phyloP scores from a whole-genome alignment of 2,888 invertebrate species.

The Cerceris ruficornis region DNA sequence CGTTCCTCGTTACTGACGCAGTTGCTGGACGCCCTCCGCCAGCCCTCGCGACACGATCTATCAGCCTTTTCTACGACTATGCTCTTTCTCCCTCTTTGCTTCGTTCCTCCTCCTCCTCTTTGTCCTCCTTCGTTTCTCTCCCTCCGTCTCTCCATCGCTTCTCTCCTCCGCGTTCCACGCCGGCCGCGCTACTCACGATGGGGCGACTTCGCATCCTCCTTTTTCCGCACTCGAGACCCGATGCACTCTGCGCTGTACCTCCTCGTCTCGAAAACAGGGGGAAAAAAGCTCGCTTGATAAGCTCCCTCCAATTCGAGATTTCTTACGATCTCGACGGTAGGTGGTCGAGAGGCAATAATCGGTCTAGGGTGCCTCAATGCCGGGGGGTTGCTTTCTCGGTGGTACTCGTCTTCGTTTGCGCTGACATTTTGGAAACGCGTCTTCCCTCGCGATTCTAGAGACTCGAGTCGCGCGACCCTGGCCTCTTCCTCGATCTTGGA shows the following conservation, averaged over 20 bases:
- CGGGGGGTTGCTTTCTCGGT: background rate
- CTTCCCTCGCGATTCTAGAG: background rate
- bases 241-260: slow-evolving; percentile 28
- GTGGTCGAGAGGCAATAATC: slow-evolving; percentile 36
- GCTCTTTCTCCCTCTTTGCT: slow-evolving; percentile 26
- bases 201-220: slow-evolving; percentile 38
- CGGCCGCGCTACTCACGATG: slow-evolving; percentile 13
- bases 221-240: slow-evolving; percentile 35
- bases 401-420: background rate
- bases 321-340: slow-evolving; percentile 53
- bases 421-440: background rate
- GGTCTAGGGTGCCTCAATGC: slow-evolving; percentile 6
- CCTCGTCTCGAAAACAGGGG: slow-evolving; percentile 17
- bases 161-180: background rate
- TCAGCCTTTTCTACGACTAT: slow-evolving; percentile 70
- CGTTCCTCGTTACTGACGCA: slow-evolving; percentile 77
- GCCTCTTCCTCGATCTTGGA: background rate
- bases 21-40: slow-evolving; percentile 70
- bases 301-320: slow-evolving; percentile 53
- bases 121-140: slow-evolving; percentile 40
- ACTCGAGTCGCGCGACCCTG: background rate
- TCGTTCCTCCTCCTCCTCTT: slow-evolving; percentile 42
- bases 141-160: slow-evolving; percentile 23
- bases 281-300: slow-evolving; percentile 34
- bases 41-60: slow-evolving; percentile 72